A percentile compares a stretch with the other conserved stretches of the same genome.
phyloP scores from a whole-genome alignment of 1,140 invertebrate genomes.

The Mya arenaria region DNA sequence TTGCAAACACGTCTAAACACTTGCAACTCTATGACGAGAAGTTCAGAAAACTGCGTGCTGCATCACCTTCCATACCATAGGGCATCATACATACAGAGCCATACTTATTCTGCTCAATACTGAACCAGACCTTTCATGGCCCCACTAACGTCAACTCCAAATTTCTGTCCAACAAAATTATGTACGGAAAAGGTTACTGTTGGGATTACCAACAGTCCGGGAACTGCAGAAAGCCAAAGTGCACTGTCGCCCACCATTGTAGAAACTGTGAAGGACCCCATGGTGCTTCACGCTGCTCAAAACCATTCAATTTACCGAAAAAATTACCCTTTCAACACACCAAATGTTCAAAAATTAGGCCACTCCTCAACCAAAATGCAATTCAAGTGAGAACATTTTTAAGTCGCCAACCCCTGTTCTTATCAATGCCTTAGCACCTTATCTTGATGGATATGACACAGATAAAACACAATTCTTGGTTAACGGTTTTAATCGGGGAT shows the following conservation, averaged over 20 bases:
- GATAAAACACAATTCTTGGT: not conserved
- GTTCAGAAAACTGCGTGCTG: not conserved
- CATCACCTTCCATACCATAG: not conserved
- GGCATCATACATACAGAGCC: not conserved
- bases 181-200: conserved; percentile 13
- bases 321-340: not conserved
- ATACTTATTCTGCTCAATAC: not conserved
- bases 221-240: not conserved
- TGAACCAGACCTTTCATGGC: not conserved
- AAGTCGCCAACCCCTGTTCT: not conserved
- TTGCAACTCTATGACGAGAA: conserved; percentile 14
- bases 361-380: not conserved
- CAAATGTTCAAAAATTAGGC: not conserved
- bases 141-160: not conserved
- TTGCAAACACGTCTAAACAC: not conserved
- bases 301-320: not conserved
- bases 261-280: not conserved
- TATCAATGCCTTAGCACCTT: not conserved
- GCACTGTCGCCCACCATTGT: not conserved
- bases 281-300: not conserved
- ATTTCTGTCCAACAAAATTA: not conserved
- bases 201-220: conserved; percentile 10
- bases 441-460: not conserved
- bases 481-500: not conserved
- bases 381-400: too few relatives aligned